These are phyloP conservation scores for Ibycter americanus DNA, from an alignment of 2,797 vertebrate genomes.

Conservation along the genomic window DNA sequence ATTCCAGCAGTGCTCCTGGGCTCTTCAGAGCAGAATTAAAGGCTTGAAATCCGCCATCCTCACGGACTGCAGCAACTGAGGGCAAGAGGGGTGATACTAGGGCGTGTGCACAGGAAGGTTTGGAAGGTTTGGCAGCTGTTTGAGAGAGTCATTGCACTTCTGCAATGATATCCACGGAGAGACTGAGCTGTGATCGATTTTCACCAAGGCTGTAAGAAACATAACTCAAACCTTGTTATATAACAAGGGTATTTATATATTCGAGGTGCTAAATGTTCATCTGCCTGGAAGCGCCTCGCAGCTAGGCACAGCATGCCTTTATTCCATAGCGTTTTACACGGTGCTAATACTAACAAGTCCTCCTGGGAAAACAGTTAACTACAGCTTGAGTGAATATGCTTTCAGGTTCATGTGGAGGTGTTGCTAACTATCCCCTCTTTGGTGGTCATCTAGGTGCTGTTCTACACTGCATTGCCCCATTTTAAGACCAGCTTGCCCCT, in stretches of 20 bases:
- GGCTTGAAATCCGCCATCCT: background rate
- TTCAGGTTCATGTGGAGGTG: background rate
- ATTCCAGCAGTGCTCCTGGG: background rate
- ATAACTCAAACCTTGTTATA: constrained; percentile 24
- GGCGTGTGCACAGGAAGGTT: background rate
- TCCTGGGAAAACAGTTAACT: background rate
- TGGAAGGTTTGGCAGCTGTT: background rate
- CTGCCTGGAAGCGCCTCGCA: background rate
- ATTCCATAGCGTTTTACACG: background rate
- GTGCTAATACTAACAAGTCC: background rate
- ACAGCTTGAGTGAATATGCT: background rate
- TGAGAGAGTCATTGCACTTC: background rate
- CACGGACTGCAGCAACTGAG: background rate
- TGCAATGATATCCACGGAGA: background rate
- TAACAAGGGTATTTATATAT: constrained; percentile 18
- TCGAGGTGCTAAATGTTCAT: background rate
- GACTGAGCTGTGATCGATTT: background rate
- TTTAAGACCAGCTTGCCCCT: background rate
- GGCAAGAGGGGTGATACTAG: background rate
- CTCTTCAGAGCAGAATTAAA: background rate
- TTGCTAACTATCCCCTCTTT: background rate
- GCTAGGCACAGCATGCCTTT: background rate
- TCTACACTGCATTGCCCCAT: background rate
- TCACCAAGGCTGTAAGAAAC: constrained; percentile 7
- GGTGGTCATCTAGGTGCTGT: background rate